Conservation (phyloP, 2,888 invertebrate species). For the Cheilosia pagana region DNA sequence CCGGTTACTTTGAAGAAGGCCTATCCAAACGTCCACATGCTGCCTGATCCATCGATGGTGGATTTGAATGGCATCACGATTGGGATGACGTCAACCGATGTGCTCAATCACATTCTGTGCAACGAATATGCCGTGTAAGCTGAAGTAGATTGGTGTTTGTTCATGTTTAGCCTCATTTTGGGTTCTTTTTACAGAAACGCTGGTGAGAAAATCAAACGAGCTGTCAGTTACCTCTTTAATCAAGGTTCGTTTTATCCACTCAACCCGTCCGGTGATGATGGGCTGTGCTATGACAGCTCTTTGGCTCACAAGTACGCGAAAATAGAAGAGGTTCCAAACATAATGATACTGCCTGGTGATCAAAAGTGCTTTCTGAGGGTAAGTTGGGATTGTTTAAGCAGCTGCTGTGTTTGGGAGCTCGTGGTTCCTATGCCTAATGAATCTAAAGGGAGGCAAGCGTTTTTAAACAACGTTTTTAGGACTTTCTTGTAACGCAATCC, state of each 20-base stretch:
- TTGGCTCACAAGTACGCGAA: conserved; percentile 89
- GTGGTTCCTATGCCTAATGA: too few relatives aligned
- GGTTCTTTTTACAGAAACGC: conserved; percentile 81
- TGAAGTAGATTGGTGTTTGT: neutral
- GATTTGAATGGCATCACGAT: conserved; percentile 90
- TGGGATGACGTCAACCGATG: conserved; percentile 92
- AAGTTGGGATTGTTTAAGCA: conserved; percentile 75
- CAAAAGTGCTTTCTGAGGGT: conserved; percentile 93
- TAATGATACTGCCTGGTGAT: conserved; percentile 93
- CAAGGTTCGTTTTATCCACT: conserved; percentile 94
- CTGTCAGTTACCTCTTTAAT: conserved; percentile 89
- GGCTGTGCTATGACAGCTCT: conserved; percentile 87
- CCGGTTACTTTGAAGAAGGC: conserved; percentile 86
- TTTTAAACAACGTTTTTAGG: too few relatives aligned
- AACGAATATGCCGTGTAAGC: conserved; percentile 90
- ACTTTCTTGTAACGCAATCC: too few relatives aligned
- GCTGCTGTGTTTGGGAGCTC: neutral
- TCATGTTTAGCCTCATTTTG: neutral
- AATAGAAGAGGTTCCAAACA: conserved; percentile 90
- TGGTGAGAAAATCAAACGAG: conserved; percentile 89
- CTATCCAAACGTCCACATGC: conserved; percentile 87
- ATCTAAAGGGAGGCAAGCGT: too few relatives aligned
- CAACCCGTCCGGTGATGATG: conserved; percentile 88
- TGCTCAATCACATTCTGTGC: conserved; percentile 91
- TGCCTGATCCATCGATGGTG: conserved; percentile 92